Evolutionary conservation across 2,888 invertebrate genomes (phyloP), one percentile per base, ranked within the genome.

Genomic region (Caprella mutica): DNA sequence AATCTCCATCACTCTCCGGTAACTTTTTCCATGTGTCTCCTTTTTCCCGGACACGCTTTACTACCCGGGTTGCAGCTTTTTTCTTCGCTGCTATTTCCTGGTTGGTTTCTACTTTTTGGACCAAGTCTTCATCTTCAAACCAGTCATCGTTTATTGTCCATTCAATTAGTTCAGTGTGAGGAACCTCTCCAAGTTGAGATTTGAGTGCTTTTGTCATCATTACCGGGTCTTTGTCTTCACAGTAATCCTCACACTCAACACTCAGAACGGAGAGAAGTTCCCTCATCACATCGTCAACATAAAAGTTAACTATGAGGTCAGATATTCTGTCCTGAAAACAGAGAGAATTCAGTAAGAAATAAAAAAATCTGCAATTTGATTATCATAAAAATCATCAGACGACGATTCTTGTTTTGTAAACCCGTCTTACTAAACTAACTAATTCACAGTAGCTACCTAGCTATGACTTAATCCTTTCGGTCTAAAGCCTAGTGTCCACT

Each of bases 261-360:
- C 79, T 80, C 35, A 94, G 75, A 58, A 81, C 77, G 69, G 83
- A 80, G 78, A 86, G 83, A 0, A 92, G 77, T 69, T 80, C 81
- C 58, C 77, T 76, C 68, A 92, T 75, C 48, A 94, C 80, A 56
- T 82, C 81, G 72, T 96, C 94, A 1, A 93, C 88, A 73, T 89
- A 93, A 17, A 85, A 81, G 69, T 90, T 84, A 66, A 96, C 90
- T 48, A 86, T 78, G 58, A 96, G 73, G 72, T 92, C 86, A 24
- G 92, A 87, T 75, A 90, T 88, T 70, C 86, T 86, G 70, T 94
- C 91, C 88, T 64, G 40, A 2, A 51, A 89, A n/a, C n/a, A n/a
- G n/a, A n/a, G n/a, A n/a, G n/a, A n/a, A n/a, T n/a, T n/a, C n/a
- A n/a, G n/a, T n/a, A n/a, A n/a, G n/a, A n/a, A n/a, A n/a, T n/a